These are phyloP conservation scores for Parus major DNA, from an alignment of 2,113 vertebrate genomes.

Conservation along the genomic window DNA sequence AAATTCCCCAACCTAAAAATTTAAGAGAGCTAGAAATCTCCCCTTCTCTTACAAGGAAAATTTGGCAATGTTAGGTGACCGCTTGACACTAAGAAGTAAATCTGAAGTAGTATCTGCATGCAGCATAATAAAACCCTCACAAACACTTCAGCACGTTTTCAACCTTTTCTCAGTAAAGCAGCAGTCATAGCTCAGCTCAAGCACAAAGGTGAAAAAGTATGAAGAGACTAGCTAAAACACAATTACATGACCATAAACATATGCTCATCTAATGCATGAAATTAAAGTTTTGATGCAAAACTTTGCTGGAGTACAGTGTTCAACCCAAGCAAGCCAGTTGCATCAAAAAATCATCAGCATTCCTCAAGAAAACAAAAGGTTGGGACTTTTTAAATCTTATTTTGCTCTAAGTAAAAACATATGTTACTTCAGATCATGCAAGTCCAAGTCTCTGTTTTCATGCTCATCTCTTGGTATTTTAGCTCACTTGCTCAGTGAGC, in stretches of 20 bases:
- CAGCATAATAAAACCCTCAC: not conserved
- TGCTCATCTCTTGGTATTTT: not conserved
- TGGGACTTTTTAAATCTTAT: not conserved
- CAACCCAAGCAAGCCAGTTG: not conserved
- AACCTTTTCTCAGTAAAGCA: not conserved
- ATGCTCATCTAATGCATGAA: not conserved
- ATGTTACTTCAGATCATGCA: not conserved
- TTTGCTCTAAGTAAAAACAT: slow-evolving; percentile 34
- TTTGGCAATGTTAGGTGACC: not conserved
- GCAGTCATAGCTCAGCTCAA: not conserved
- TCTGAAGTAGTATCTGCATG: not conserved
- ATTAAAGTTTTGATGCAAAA: not conserved
- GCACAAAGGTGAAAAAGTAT: not conserved
- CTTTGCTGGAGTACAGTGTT: not conserved
- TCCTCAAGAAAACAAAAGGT: not conserved
- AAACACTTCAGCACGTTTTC: not conserved
- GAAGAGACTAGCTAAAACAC: not conserved
- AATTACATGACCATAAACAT: not conserved
- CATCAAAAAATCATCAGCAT: not conserved
- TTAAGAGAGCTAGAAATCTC: not conserved
- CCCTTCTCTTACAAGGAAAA: not conserved
- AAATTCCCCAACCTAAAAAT: not conserved
- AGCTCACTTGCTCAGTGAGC: not conserved
- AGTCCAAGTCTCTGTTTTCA: not conserved
- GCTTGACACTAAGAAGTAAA: not conserved